Evolutionary conservation across 2,113 vertebrate genomes (phyloP), one percentile per base, ranked within the genome.

Genomic region (Toxotes jaculatrix): DNA sequence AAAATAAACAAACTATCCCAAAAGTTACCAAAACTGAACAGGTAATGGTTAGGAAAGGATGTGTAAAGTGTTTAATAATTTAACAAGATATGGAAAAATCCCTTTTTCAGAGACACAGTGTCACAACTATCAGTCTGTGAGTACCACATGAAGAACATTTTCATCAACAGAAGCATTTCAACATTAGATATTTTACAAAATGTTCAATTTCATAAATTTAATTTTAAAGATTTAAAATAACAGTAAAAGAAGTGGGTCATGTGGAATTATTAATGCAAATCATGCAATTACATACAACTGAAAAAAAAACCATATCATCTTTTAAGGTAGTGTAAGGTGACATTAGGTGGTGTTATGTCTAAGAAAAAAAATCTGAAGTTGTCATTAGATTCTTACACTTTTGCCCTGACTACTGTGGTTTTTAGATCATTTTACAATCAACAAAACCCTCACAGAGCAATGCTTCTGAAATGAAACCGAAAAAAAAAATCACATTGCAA

Each of bases 401-500:
- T 27, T 27, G 27, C 27, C 27, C 27, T 27, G 27, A 70, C 34
- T 13, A 51, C 32, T 1, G 8, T 43, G n/a, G 7, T 9, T 53
- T 78, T 38, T 60, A 1, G 49, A 81, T 66, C 2, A 19, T 67
- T 87, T 78, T 75, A 53, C 55, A 49, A 74, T 61, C 32, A 77
- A 64, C n/a, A 69, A 69, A 75, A 74, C 11, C 31, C 61, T 61
- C 49, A 64, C 2, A 14, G 38, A 43, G 53, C 7, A 77, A 67
- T 59, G 77, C 63, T 40, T 77, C 40, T 79, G 60, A 72, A 83
- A 87, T 71, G 31, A 77, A 80, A 62, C 31, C 11, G 61, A 73
- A 32, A 42, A 68, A 79, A 67, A 86, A 79, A 67, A 86, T 60
- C 77, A 71, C 68, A 74, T 80, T 87, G 71, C 57, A 74, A 90